Percentiles rank a stretch among this genome's conserved stretches.
Conservation (phyloP, 2,113 vertebrate genomes). For the Salminus brasiliensis region DNA sequence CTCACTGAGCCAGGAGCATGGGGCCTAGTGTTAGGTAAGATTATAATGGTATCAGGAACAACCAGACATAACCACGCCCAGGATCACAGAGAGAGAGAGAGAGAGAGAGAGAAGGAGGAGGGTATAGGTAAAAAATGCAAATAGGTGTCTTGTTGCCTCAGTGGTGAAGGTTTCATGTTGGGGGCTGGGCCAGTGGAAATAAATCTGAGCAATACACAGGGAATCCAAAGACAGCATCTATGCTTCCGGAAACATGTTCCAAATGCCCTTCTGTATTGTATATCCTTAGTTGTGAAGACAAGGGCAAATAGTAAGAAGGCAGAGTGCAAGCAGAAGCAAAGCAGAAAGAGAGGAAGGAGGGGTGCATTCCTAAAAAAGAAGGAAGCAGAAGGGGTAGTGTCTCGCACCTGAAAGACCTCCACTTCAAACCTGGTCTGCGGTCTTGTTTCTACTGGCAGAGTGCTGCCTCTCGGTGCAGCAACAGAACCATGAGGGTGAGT, state of each 20-base stretch:
- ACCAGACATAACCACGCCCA: not conserved
- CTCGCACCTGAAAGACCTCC: not conserved
- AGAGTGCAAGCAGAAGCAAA: not conserved
- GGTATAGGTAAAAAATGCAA: constrained; percentile 15
- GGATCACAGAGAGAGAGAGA: not conserved
- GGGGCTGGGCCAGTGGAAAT: constrained; percentile 15
- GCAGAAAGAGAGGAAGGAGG: not conserved
- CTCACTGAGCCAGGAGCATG: not conserved
- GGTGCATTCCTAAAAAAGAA: not conserved
- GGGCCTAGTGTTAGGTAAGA: not conserved
- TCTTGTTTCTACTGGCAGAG: not conserved
- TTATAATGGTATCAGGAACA: not conserved
- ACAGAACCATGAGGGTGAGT: constrained; percentile 46
- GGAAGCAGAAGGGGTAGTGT: not conserved
- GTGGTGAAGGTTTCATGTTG: constrained; percentile 12
- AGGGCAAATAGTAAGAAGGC: not conserved
- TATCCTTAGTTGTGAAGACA: not conserved
- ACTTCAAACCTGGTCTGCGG: not conserved
- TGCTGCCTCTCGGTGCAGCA: not conserved
- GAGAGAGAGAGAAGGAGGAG: not conserved
- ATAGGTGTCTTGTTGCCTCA: constrained; percentile 27
- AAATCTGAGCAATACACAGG: constrained; percentile 2
- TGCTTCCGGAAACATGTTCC: not conserved
- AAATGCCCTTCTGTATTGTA: not conserved
- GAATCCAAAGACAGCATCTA: not conserved